Conservation (phyloP, 2,113 vertebrate genomes). For the Ascaphus truei region DNA sequence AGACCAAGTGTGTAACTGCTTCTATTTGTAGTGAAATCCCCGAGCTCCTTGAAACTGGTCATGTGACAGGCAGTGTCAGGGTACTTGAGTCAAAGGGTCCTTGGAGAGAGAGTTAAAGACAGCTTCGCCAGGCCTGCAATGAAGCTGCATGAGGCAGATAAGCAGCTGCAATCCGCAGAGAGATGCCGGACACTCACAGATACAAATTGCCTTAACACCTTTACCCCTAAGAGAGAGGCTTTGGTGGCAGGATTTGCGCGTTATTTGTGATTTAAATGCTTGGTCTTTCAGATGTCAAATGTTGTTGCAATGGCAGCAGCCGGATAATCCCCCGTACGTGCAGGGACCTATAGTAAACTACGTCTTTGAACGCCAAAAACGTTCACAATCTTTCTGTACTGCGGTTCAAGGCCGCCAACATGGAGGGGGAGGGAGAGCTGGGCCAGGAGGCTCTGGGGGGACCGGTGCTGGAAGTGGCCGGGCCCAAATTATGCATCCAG, state of each 20-base stretch:
- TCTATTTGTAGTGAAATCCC: constrained; percentile 31
- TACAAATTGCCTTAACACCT: constrained; percentile 37
- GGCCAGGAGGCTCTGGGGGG: no score
- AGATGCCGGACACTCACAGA: constrained; percentile 17
- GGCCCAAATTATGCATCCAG: no score
- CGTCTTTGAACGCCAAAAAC: constrained; percentile 2
- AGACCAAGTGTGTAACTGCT: constrained; percentile 30
- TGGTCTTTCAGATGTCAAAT: not conserved
- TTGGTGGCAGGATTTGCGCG: constrained; percentile 19
- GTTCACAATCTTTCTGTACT: not conserved
- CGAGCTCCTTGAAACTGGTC: constrained; percentile 10
- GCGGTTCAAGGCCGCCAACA: no score
- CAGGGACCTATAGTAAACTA: not conserved
- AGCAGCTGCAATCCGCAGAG: constrained; percentile 30
- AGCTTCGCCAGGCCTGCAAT: constrained; percentile 23
- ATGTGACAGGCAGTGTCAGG: constrained; percentile 15
- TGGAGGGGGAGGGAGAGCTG: no score
- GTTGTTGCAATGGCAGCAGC: not conserved
- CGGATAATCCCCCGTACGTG: constrained; percentile 3
- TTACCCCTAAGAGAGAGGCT: constrained; percentile 31
- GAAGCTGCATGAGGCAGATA: constrained; percentile 32
- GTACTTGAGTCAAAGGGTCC: constrained; percentile 32
- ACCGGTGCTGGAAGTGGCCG: no score
- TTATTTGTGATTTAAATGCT: constrained; percentile 20
- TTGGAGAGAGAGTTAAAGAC: constrained; percentile 24